Conservation (phyloP, 2,113 vertebrate species). For the Nipponia nippon region DNA sequence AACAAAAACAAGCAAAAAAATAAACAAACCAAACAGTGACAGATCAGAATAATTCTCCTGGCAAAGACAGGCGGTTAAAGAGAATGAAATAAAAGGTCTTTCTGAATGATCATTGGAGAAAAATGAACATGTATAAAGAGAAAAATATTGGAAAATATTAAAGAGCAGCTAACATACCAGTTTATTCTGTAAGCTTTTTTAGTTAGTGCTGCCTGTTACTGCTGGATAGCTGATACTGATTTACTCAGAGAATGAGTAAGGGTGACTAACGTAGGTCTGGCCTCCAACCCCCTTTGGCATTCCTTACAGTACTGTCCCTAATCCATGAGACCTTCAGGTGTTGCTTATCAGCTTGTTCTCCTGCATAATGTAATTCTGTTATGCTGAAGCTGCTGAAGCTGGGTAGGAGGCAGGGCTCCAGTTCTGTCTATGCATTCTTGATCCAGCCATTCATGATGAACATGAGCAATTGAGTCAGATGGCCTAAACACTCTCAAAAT, state of each 20-base stretch:
- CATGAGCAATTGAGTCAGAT: background rate
- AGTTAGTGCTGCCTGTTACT: background rate
- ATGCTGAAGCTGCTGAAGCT: background rate
- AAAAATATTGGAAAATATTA: background rate
- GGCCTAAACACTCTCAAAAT: background rate
- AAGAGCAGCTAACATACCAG: background rate
- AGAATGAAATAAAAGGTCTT: constrained; percentile 32
- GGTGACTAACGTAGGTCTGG: background rate
- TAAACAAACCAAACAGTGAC: constrained; percentile 8
- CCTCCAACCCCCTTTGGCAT: background rate
- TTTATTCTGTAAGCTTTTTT: background rate
- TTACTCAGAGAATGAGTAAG: background rate
- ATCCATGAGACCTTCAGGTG: background rate
- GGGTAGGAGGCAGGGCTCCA: background rate
- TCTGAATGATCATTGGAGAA: constrained; percentile 37
- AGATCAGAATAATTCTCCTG: constrained; percentile 26
- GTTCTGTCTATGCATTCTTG: background rate
- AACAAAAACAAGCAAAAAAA: background rate
- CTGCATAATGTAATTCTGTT: background rate
- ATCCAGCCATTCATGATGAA: background rate
- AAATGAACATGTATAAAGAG: constrained; percentile 31
- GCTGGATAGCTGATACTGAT: background rate
- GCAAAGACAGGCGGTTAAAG: constrained; percentile 50
- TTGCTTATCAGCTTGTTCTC: background rate
- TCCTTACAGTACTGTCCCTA: background rate